These are phyloP conservation scores for Spongilla lacustris DNA, from an alignment of 37 sponge, comb jelly and placozoan genomes.

Conservation along the genomic window DNA sequence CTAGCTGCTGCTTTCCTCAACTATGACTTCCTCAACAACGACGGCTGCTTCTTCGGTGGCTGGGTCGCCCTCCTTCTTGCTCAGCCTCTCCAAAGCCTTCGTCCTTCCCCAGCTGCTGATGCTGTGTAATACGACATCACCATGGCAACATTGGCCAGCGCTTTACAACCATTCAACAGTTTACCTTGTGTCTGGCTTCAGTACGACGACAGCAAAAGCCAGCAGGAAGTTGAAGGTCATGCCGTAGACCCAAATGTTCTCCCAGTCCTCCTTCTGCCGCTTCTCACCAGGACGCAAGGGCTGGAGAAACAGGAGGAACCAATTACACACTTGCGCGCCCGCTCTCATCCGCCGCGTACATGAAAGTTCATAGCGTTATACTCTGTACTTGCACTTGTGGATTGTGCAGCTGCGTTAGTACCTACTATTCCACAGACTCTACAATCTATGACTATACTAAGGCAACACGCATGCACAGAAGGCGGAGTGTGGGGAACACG, in stretches of 20 bases:
- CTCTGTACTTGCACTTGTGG: too few species aligned
- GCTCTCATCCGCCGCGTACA: too few species aligned
- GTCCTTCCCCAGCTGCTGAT: conserved; percentile 45
- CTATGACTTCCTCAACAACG: not conserved
- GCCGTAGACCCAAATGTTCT: conserved; percentile 62
- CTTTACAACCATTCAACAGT: not conserved
- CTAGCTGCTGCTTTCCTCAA: not conserved
- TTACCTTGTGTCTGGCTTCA: conserved; percentile 77
- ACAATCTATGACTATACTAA: too few species aligned
- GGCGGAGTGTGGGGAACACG: too few species aligned
- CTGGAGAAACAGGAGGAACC: conserved; percentile 15
- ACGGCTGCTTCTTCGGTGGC: conserved; percentile 8
- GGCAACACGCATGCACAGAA: too few species aligned
- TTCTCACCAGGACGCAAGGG: conserved; percentile 79
- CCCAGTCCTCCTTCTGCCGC: conserved; percentile 73
- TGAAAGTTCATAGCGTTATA: too few species aligned
- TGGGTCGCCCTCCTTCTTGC: not conserved
- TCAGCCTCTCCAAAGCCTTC: conserved; percentile 54
- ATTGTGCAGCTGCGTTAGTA: too few species aligned
- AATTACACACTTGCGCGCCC: not conserved
- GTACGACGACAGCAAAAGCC: conserved; percentile 8
- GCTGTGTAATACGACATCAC: not conserved
- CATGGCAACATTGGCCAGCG: not conserved
- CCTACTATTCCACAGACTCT: too few species aligned
- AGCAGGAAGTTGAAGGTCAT: conserved; percentile 64